Evolutionary conservation across 2,113 vertebrate species (phyloP).

Genomic region (Neoarius graeffei): DNA sequence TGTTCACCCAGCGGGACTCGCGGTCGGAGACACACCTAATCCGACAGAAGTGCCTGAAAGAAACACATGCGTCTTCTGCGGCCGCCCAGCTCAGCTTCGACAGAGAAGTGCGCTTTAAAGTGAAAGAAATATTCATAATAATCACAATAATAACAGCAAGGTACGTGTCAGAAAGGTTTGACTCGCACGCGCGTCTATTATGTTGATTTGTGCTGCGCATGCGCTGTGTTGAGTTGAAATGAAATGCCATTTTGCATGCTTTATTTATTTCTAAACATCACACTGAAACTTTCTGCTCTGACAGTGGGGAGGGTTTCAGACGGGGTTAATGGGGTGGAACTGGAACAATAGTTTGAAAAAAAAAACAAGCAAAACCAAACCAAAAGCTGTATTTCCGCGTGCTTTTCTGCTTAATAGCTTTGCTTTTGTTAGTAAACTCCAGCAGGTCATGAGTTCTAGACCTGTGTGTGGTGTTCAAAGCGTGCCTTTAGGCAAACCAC

Average conservation of each 20-base stretch:
- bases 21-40: constrained; percentile 69
- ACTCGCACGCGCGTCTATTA: not conserved
- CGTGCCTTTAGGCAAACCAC: not conserved
- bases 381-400: not conserved
- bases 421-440: constrained; percentile 9
- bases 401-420: not conserved
- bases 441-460: not conserved
- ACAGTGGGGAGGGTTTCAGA: not conserved
- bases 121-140: not conserved
- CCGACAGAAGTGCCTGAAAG: constrained; percentile 55
- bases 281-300: not conserved
- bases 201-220: not conserved
- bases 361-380: not conserved
- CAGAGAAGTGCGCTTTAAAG: constrained; percentile 60
- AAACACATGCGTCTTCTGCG: constrained; percentile 60
- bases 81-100: constrained; percentile 56
- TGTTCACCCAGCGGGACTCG: constrained; percentile 43
- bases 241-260: too few species aligned
- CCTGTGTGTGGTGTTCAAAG: not conserved
- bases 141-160: constrained; percentile 50
- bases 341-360: not conserved
- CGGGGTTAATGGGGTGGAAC: not conserved
- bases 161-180: constrained; percentile 58
- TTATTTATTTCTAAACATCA: not conserved
- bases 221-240: too few species aligned